Conservation (phyloP, 2,113 vertebrate genomes). For the Tiliqua scincoides region DNA sequence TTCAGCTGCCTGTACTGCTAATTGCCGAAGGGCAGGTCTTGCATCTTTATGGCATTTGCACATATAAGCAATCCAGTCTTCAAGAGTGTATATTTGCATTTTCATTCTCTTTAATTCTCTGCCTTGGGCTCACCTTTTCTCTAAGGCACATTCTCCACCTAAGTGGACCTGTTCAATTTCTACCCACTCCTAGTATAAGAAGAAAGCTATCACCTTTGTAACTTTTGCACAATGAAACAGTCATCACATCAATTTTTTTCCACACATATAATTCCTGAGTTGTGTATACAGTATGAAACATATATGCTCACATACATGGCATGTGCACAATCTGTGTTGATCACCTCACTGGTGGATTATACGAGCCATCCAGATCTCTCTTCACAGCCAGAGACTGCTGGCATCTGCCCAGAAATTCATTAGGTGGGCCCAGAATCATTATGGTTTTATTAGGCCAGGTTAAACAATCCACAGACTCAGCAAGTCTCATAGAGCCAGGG, state of each 20-base stretch:
- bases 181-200: not conserved
- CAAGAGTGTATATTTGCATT: not conserved
- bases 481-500: not conserved
- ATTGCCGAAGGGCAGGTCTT: too few relatives aligned
- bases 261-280: too few relatives aligned
- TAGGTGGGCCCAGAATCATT: constrained; percentile 15
- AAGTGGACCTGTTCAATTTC: not conserved
- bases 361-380: not conserved
- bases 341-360: not conserved
- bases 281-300: too few relatives aligned
- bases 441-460: constrained; percentile 20
- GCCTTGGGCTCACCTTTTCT: not conserved
- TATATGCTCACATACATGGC: not conserved
- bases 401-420: constrained; percentile 18
- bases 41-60: too few relatives aligned
- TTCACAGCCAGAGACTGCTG: constrained; percentile 1
- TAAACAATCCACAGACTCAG: constrained; percentile 20
- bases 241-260: too few relatives aligned
- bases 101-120: not conserved
- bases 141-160: not conserved
- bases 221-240: not conserved
- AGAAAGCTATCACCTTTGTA: not conserved
- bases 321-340: not conserved
- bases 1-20: too few relatives aligned
- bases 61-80: not conserved